phyloP scores from a whole-genome alignment of 2,113 vertebrate species.

The Solea solea region DNA sequence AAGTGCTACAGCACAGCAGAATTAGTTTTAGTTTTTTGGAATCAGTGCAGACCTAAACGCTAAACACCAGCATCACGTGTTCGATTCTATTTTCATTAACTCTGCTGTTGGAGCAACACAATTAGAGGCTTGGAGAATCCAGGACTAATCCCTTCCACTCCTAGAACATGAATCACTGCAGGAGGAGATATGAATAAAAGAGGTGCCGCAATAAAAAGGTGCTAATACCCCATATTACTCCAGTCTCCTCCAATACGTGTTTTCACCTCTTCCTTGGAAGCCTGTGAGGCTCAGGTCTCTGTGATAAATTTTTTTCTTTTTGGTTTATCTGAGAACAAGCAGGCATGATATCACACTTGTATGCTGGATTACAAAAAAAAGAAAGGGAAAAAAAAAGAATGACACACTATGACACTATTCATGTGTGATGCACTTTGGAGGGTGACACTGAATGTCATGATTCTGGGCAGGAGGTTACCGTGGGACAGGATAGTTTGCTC shows the following conservation, averaged over 20 bases:
- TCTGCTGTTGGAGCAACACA: slow-evolving; percentile 65
- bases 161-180: slow-evolving; percentile 64
- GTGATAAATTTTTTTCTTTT: slow-evolving; percentile 59
- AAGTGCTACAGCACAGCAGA: slow-evolving; percentile 20
- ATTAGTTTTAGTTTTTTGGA: slow-evolving; percentile 42
- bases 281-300: slow-evolving; percentile 24
- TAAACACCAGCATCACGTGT: slow-evolving; percentile 45
- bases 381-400: background rate
- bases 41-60: slow-evolving; percentile 19
- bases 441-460: slow-evolving; percentile 39
- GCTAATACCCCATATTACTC: slow-evolving; percentile 70
- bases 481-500: background rate
- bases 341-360: background rate
- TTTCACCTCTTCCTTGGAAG: slow-evolving; percentile 44
- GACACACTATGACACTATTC: background rate
- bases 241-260: slow-evolving; percentile 44
- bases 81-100: slow-evolving; percentile 63
- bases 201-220: slow-evolving; percentile 69
- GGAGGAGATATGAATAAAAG: slow-evolving; percentile 68
- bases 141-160: slow-evolving; percentile 72
- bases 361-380: slow-evolving; percentile 6
- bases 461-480: slow-evolving; percentile 23
- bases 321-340: slow-evolving; percentile 24
- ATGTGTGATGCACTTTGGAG: slow-evolving; percentile 15
- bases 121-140: slow-evolving; percentile 63